Base-by-base conservation (phyloP, 2,113 vertebrate species). In the Cromileptes altivelis region DNA sequence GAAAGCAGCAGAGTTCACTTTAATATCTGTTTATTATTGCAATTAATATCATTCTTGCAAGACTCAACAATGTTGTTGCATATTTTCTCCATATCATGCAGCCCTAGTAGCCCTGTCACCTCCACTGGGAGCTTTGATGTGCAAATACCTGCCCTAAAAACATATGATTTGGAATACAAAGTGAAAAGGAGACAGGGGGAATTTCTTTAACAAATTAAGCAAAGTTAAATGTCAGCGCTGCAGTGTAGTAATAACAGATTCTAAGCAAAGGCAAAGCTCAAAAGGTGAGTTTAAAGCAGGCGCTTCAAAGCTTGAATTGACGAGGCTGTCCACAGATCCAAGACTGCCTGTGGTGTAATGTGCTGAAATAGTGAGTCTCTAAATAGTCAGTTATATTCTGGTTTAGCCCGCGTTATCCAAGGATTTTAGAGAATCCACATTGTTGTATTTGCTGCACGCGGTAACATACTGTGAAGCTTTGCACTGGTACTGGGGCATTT, bases 331-430 rank as follows among this genome's bases (percentile, higher is more conserved):
- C 23, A 63, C 60, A 52, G 61, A 47, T 84, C 6, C 47, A 47
- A 33, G 74, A 61, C 67, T 33, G 69, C 45, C 47, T 49, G 47
- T 19, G 70, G 75, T 74, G 62, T 62, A 69, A 75, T 75, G 67
- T 30, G 56, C 70, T 70, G 61, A 78, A 67, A 77, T 42, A 61
- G 30, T 64, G 11, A 23, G 74, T 45, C n/a, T 37, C 33, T 37
- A 37, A 56, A 45, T 45, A 45, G 42, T 45, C 9, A 12, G 42
- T 45, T 12, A 45, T 45, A 45, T 45, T 45, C 33, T 45, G 9
- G 42, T 45, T 45, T 12, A 45, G 9, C 6, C 12, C 2, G 21
- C 9, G 11, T 57, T 18, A n/a, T 15, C 30, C n/a, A 56, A 10
- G 37, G 17, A 60, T 64, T 76, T 50, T 13, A 45, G 8, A 55